Percentiles rank a stretch among this genome's conserved stretches.
phyloP scores from a whole-genome alignment of 2,797 vertebrate genomes.

The Hyperoplus lanceolatus region DNA sequence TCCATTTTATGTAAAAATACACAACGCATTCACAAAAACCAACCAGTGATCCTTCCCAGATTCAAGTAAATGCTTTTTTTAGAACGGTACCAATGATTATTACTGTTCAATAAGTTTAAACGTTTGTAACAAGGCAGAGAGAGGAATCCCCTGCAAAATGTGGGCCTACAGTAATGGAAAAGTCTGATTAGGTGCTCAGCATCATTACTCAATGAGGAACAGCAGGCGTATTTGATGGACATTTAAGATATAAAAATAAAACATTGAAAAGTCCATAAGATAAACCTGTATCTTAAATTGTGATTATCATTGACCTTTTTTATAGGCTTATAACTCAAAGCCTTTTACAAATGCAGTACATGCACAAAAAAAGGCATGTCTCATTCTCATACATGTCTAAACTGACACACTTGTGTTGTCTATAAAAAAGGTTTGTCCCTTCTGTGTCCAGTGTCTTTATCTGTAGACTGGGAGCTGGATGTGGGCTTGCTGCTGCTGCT shows the following conservation, averaged over 20 bases:
- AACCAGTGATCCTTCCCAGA: slow-evolving; percentile 59
- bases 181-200: slow-evolving; percentile 61
- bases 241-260: slow-evolving; percentile 68
- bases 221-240: slow-evolving; percentile 65
- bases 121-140: slow-evolving; percentile 34
- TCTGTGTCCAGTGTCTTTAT: slow-evolving; percentile 83
- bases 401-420: slow-evolving; percentile 29
- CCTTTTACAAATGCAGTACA: slow-evolving; percentile 74
- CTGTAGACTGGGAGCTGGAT: slow-evolving; percentile 96
- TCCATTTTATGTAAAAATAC: slow-evolving; percentile 73
- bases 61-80: slow-evolving; percentile 58
- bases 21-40: slow-evolving; percentile 82
- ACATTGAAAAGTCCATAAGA: slow-evolving; percentile 53
- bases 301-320: slow-evolving; percentile 77
- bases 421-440: slow-evolving; percentile 52
- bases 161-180: slow-evolving; percentile 18
- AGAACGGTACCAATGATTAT: slow-evolving; percentile 58
- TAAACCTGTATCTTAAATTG: slow-evolving; percentile 63
- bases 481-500: slow-evolving; percentile 91
- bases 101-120: slow-evolving; percentile 21
- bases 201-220: slow-evolving; percentile 49
- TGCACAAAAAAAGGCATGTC: slow-evolving; percentile 79
- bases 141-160: slow-evolving; percentile 38
- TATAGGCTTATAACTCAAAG: slow-evolving; percentile 61
- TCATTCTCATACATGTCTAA: slow-evolving; percentile 47